Conservation (phyloP, 2,888 invertebrate genomes). For the Mesoligia furuncula region DNA sequence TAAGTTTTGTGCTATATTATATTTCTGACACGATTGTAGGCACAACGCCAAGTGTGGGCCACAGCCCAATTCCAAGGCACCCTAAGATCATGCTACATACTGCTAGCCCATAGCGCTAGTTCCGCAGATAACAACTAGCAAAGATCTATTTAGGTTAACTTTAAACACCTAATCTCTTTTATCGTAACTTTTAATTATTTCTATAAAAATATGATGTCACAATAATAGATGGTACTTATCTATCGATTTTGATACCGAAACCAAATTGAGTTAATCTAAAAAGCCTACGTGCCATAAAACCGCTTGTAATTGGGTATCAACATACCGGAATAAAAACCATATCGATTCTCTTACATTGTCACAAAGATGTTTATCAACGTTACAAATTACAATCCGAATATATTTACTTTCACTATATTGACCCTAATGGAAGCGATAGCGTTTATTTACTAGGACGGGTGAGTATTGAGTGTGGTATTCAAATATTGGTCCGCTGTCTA, state of each 20-base stretch:
- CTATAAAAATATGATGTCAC: slow-evolving; percentile 21
- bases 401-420: slow-evolving; percentile 72
- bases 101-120: background rate
- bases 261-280: slow-evolving; percentile 43
- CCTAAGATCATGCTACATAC: background rate
- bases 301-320: slow-evolving; percentile 53
- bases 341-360: slow-evolving; percentile 60
- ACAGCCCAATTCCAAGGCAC: background rate
- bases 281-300: slow-evolving; percentile 56
- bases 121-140: background rate
- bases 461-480: slow-evolving; percentile 78
- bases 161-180: slow-evolving; percentile 24
- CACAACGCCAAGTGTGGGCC: no score
- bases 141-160: background rate
- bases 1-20: background rate
- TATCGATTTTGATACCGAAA: slow-evolving; percentile 40
- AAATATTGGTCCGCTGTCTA: slow-evolving; percentile 79
- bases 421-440: slow-evolving; percentile 72
- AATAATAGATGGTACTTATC: slow-evolving; percentile 35
- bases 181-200: slow-evolving; percentile 11
- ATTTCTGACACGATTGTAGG: background rate
- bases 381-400: slow-evolving; percentile 70
- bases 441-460: slow-evolving; percentile 68
- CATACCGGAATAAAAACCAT: slow-evolving; percentile 52
- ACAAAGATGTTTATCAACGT: slow-evolving; percentile 64